These are phyloP conservation scores for Hoplostethus mediterraneus DNA, from an alignment of 2,797 vertebrate species.

Conservation along the genomic window DNA sequence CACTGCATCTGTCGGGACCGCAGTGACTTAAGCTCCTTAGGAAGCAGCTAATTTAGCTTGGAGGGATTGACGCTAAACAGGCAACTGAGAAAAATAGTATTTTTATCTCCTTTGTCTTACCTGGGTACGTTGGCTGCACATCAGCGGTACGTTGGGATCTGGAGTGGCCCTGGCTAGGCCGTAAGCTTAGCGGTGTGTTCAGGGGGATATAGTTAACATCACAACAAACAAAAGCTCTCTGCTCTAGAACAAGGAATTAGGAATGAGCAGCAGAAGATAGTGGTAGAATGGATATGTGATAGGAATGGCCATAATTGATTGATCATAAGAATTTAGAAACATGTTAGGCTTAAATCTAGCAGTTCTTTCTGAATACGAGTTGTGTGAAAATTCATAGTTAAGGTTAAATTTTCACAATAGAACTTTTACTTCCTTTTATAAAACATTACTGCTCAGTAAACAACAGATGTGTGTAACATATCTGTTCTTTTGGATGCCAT, in stretches of 20 bases:
- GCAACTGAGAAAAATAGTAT: slow-evolving; percentile 65
- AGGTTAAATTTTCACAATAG: too few relatives aligned
- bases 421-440: background rate
- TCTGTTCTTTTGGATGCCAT: too few relatives aligned
- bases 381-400: too few relatives aligned
- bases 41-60: slow-evolving; percentile 73
- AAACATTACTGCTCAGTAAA: too few relatives aligned
- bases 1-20: slow-evolving; percentile 55
- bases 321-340: too few relatives aligned
- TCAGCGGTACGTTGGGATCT: slow-evolving; percentile 3
- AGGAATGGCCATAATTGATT: too few relatives aligned
- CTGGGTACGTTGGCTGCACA: slow-evolving; percentile 5
- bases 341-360: too few relatives aligned
- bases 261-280: background rate
- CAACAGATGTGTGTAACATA: too few relatives aligned
- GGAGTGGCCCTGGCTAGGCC: background rate
- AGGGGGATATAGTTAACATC: background rate
- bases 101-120: slow-evolving; percentile 66
- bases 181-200: background rate
- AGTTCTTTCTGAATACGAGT: too few relatives aligned
- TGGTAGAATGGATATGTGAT: too few relatives aligned
- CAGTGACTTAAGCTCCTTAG: slow-evolving; percentile 78
- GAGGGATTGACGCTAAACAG: slow-evolving; percentile 67
- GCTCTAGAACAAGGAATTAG: background rate
- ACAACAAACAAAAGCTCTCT: background rate